Conservation (phyloP, 2,113 vertebrate genomes). For the Charina bottae region DNA sequence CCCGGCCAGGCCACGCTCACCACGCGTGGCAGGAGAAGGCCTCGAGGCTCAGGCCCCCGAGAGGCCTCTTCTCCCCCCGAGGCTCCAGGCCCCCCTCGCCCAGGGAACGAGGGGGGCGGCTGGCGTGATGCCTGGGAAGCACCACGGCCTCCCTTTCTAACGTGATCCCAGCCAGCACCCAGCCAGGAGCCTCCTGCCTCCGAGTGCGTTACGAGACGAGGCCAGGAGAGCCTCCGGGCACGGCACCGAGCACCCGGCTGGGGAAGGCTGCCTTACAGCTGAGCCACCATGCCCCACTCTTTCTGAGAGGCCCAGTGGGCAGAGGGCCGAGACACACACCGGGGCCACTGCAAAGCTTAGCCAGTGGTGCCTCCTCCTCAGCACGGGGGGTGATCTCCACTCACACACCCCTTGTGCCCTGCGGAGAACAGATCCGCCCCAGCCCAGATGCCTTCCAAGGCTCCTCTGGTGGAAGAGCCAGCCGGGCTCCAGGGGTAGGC, state of each 20-base stretch:
- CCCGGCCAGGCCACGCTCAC: not conserved
- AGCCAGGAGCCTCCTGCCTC: not conserved
- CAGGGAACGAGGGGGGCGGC: accelerated
- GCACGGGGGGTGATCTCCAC: not conserved
- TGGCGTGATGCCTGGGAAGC: not conserved
- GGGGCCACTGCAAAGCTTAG: not conserved
- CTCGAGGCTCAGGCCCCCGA: not conserved
- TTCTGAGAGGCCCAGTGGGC: not conserved
- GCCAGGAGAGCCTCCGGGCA: too few species aligned
- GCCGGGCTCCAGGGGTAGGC: not conserved
- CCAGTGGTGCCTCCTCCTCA: not conserved
- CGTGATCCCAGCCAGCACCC: not conserved
- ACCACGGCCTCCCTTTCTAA: not conserved
- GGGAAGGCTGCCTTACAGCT: not conserved
- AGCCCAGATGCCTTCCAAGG: too few species aligned
- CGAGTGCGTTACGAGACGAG: too few species aligned
- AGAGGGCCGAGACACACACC: not conserved
- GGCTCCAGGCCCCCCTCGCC: not conserved
- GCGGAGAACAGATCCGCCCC: too few species aligned
- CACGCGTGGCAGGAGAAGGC: not conserved
- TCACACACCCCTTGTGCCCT: not conserved
- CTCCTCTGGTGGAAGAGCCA: not conserved
- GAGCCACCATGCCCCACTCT: not conserved
- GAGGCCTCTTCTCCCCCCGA: too few species aligned
- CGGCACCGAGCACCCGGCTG: too few species aligned